Evolutionary conservation across 1,140 invertebrate genomes (phyloP), one percentile per base, ranked within the genome.

Genomic region (Drosophila ambigua): DNA sequence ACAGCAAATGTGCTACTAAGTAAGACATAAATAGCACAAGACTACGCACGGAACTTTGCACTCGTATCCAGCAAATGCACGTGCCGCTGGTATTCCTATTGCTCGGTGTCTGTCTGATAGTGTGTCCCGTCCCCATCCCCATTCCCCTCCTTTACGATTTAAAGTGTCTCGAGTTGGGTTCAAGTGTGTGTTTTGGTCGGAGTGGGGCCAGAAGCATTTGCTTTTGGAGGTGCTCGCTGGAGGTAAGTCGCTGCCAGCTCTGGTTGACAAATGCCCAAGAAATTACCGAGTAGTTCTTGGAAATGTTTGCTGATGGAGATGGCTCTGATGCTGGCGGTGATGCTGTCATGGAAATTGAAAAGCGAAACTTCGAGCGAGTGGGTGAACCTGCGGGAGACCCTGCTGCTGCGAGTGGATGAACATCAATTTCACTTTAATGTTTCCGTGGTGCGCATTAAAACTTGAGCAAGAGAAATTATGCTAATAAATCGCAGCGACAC

Each of bases 401-500:
- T 75, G 43, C 58, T 67, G 20, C 26, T 43, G 35, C 53, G 50
- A 44, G 31, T 51, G 59, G 71, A 76, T 75, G 65, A 87, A 82
- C 81, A 87, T 81, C 62, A 75, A 85, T 87, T 87, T 88, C 66
- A 85, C 82, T 78, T 87, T 87, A 87, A 88, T 88, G 78, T 77
- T 85, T 85, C 83, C 81, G 79, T 73, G 53, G 60, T 54, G 74
- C 73, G 61, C 76, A 67, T 73, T 61, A 61, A 61, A 77, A 75
- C 69, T 69, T 82, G 74, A 81, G 80, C 69, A 72, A 79, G 81
- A 84, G 82, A 87, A 88, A 87, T 87, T 87, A 87, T 87, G 82
- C 83, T 87, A 87, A 87, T 87, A 87, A 87, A 87, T 87, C 82
- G 83, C 74, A 31, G 82, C 82, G 82, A 87, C 82, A 87, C 82